These are phyloP conservation scores for Pammene fasciana DNA, from an alignment of 2,888 invertebrate genomes.

Conservation along the genomic window DNA sequence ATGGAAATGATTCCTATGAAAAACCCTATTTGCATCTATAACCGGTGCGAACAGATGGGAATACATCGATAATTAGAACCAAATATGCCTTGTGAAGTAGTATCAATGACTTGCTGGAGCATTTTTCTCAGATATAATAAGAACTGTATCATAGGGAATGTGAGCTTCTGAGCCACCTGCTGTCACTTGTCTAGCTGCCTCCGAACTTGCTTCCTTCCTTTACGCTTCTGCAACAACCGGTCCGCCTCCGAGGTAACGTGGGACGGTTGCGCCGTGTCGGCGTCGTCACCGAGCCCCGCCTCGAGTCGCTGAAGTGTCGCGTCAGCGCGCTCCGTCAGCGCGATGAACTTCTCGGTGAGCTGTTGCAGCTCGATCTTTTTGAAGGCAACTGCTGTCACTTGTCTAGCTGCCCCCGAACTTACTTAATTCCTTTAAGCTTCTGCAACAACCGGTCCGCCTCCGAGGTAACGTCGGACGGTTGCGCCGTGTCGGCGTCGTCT, in stretches of 20 bases:
- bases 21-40: no score
- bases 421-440: constrained; percentile 70
- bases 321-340: constrained; percentile 74
- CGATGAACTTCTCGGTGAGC: constrained; percentile 76
- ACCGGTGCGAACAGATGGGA: no score
- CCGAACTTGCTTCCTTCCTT: constrained; percentile 63
- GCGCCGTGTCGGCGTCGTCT: constrained; percentile 58
- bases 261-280: constrained; percentile 57
- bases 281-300: constrained; percentile 61
- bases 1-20: no score
- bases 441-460: constrained; percentile 66
- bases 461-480: constrained; percentile 65
- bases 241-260: constrained; percentile 71
- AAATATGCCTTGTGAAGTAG: no score
- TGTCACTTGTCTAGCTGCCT: no score
- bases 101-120: no score
- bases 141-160: neutral
- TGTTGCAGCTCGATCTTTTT: constrained; percentile 74
- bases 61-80: no score
- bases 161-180: neutral
- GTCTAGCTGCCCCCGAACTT: constrained; percentile 42
- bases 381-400: constrained; percentile 41
- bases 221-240: constrained; percentile 63
- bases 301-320: constrained; percentile 73
- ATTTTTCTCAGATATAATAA: no score